Evolutionary conservation across 2,888 invertebrate species (phyloP), one percentile per base, ranked within the genome.

Genomic region (Tiphia femorata): DNA sequence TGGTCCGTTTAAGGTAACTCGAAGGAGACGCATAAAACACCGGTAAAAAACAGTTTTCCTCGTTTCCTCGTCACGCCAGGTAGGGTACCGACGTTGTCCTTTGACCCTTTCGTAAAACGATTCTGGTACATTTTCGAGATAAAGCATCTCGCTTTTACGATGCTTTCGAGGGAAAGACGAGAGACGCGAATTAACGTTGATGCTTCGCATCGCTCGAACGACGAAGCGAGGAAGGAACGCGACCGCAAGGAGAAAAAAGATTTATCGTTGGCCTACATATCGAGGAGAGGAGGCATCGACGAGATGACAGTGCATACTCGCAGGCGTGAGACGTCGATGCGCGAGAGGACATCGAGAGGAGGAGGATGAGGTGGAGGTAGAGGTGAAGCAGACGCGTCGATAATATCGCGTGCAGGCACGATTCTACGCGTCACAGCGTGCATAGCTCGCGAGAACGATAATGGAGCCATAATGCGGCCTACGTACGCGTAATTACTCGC

Each of bases 401-500:
- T 53, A 16, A 38, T 43, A 57, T 42, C 47, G 43, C 38, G 16
- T 33, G 37, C 25, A 30, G 40, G 30, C 38, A 21, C 19, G 17
- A 17, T 50, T 8, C 33, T 46, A 17, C 44, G 38, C 56, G 43
- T 35, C 16, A 42, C 48, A 53, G 44, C 47, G 57, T 49, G 29
- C 23, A 5, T n/a, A 2, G 29, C 25, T 5, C 29, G 29, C 21
- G 29, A 46, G 46, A 25, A 7, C 38, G 35, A 27, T 51, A 48
- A 43, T 50, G 30, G n/a, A n/a, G n/a, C n/a, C n/a, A n/a, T n/a
- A n/a, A n/a, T n/a, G n/a, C n/a, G n/a, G n/a, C n/a, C n/a, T n/a
- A n/a, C n/a, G n/a, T n/a, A n/a, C n/a, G 21, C 48, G 43, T 58
- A 58, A 58, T 58, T 47, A 47, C 33, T 58, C 46, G 46, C 50